Percentiles rank a stretch among this genome's conserved stretches.
Evolutionary conservation across 2,888 invertebrate species (phyloP).

Genomic region (Parthenolecanium corni): DNA sequence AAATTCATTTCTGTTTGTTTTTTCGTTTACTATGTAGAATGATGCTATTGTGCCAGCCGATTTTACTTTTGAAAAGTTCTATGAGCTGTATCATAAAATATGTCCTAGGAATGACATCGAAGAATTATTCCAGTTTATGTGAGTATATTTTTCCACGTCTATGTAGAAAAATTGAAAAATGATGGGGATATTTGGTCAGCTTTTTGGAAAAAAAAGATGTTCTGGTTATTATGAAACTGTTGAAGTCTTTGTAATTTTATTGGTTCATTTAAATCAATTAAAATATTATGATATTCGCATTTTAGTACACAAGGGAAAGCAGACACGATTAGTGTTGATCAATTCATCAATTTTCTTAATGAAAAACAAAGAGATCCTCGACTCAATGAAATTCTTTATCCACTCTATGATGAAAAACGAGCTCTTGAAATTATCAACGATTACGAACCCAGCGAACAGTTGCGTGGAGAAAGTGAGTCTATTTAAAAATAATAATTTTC

Average conservation of each 20-base stretch:
- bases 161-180: too few species aligned
- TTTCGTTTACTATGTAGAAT: constrained; percentile 46
- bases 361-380: constrained; percentile 97
- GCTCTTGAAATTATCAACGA: constrained; percentile 84
- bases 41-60: constrained; percentile 88
- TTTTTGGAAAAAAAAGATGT: too few species aligned
- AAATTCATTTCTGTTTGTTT: not conserved
- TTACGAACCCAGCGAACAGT: constrained; percentile 77
- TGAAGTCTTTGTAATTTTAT: too few species aligned
- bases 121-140: constrained; percentile 92
- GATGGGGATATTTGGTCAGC: too few species aligned
- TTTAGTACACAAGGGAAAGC: constrained; percentile 89
- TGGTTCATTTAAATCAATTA: too few species aligned
- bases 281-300: too few species aligned
- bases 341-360: constrained; percentile 85
- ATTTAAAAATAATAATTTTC: too few species aligned
- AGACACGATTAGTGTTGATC: constrained; percentile 71
- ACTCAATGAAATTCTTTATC: constrained; percentile 96
- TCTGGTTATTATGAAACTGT: too few species aligned
- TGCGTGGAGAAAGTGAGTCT: constrained; percentile 57
- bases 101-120: constrained; percentile 98
- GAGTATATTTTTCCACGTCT: too few species aligned
- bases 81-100: constrained; percentile 94
- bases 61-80: constrained; percentile 98
- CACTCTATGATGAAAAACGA: constrained; percentile 88